Evolutionary conservation across 2,797 vertebrate genomes (phyloP).

Genomic region (Lacerta agilis): DNA sequence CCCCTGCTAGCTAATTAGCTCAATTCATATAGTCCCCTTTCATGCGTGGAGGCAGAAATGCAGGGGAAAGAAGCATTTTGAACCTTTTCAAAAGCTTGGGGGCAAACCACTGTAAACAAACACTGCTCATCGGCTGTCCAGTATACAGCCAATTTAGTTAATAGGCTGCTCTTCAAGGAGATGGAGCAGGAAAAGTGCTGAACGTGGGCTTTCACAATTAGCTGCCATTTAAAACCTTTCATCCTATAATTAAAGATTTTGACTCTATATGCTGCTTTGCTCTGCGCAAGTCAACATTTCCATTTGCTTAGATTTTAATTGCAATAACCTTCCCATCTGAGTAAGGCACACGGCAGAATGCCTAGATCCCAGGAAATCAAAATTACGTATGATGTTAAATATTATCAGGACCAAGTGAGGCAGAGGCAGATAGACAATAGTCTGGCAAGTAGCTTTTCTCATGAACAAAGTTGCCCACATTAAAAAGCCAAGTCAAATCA

Average conservation of each 20-base stretch:
- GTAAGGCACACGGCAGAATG: not conserved
- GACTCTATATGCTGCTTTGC: constrained; percentile 45
- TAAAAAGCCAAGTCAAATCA: not conserved
- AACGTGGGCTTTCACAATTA: constrained; percentile 46
- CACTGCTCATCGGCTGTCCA: constrained; percentile 27
- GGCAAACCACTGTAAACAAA: constrained; percentile 60
- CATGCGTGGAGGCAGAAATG: constrained; percentile 40
- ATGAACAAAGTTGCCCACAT: not conserved
- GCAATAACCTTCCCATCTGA: constrained; percentile 6
- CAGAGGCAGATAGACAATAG: too few species aligned
- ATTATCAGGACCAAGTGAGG: not conserved
- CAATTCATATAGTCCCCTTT: constrained; percentile 65
- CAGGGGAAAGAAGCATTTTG: constrained; percentile 42
- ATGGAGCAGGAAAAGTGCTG: constrained; percentile 20
- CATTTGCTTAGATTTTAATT: constrained; percentile 14
- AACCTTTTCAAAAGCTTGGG: constrained; percentile 45
- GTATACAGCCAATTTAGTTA: constrained; percentile 49
- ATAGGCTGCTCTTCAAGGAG: constrained; percentile 56
- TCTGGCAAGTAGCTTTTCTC: too few species aligned
- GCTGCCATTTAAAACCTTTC: constrained; percentile 41
- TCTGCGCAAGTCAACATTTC: constrained; percentile 25
- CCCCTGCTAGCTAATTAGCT: constrained; percentile 66
- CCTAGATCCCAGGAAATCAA: not conserved
- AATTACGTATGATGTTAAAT: not conserved
- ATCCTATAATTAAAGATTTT: constrained; percentile 44